Evolutionary conservation across 1,140 invertebrate species (phyloP), one percentile per base, ranked within the genome.

Genomic region (Drosophila malerkotliana): DNA sequence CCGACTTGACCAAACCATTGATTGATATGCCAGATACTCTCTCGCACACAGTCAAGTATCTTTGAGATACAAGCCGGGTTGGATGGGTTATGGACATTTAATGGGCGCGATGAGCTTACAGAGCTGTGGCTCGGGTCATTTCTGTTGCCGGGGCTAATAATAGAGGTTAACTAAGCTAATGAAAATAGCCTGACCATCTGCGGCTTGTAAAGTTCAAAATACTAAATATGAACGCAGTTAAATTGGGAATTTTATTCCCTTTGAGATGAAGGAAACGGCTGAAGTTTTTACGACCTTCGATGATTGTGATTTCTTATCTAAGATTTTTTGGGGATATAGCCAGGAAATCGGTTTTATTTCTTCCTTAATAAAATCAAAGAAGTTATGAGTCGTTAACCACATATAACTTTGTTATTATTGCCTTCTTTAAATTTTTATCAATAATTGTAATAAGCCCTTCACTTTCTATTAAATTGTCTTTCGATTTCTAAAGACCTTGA

Each of bases 101-200:
- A 83, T 83, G 72, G 64, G 28, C 48, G 14, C 45, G 53, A 55
- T 68, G 60, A 24, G 55, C 71, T 53, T 48, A 71, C 52, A 78
- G 18, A 67, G 60, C 34, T 49, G 57, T 44, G 62, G 52, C 59
- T 64, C 53, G 52, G 67, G 56, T 75, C 62, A 69, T 69, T 74
- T 52, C 10, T 44, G 74, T 62, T 51, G 69, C 12, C 56, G 21
- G 10, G 41, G 48, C 80, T 85, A 85, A 84, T 84, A 68, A 85
- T 85, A 77, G 72, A 73, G 59, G 68, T 81, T 84, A 81, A 73
- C 81, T 77, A 80, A 84, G 81, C 81, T 77, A 85, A 84, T 84
- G 62, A 80, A 85, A 83, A 64, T 59, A 53, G 48, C 28, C 54
- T 30, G 39, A 30, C 18, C 60, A 39, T 44, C 52, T 71, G 69